Percentiles rank a stretch among this genome's conserved stretches.
These are phyloP conservation scores for Ormyrus nitidulus DNA, from an alignment of 2,888 invertebrate species.

Conservation along the genomic window DNA sequence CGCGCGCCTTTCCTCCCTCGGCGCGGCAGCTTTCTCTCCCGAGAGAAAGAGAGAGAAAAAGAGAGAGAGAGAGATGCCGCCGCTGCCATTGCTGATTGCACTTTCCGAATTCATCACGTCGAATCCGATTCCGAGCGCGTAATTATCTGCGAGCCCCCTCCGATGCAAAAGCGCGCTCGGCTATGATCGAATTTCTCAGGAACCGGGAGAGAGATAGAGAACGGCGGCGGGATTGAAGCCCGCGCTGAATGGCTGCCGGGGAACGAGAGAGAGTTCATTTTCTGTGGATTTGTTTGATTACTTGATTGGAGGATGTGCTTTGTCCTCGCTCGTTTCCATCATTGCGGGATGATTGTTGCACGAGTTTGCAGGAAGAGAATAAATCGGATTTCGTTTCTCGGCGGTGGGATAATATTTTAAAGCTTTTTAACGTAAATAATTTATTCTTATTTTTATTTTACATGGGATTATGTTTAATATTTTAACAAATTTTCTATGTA, in stretches of 20 bases:
- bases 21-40: constrained; percentile 30
- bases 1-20: constrained; percentile 41
- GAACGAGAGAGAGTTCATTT: neutral
- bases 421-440: no score
- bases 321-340: constrained; percentile 10
- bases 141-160: constrained; percentile 37
- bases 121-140: constrained; percentile 61
- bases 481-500: no score
- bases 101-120: constrained; percentile 70
- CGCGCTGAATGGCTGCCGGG: neutral
- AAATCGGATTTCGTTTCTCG: no score
- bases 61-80: constrained; percentile 20
- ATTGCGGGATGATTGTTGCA: neutral
- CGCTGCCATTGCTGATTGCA: constrained; percentile 70
- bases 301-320: neutral
- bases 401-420: no score
- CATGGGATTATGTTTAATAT: no score
- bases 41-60: constrained; percentile 32
- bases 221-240: constrained; percentile 4
- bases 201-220: neutral
- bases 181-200: constrained; percentile 43
- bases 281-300: constrained; percentile 11
- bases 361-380: neutral
- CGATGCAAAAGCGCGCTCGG: neutral
- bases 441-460: no score